These are phyloP conservation scores for Urocitellus parryii DNA, from an alignment of 2,113 vertebrate species.

Conservation along the genomic window DNA sequence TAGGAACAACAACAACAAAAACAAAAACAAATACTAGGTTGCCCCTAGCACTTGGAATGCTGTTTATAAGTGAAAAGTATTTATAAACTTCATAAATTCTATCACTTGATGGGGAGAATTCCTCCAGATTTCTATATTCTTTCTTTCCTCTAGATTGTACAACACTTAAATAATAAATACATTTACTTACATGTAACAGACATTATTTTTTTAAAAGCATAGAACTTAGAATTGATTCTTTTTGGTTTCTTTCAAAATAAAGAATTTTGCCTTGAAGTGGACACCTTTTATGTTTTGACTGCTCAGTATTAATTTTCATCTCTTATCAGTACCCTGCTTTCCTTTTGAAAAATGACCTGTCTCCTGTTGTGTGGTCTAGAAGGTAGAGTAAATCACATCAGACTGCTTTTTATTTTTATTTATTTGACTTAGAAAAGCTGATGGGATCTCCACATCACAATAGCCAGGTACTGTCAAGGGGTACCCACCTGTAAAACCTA, in stretches of 20 bases:
- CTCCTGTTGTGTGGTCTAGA: background rate
- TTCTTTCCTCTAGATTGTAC: background rate
- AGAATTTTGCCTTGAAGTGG: background rate
- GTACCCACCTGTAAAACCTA: background rate
- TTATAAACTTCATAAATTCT: background rate
- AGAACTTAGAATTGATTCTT: background rate
- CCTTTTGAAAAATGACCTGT: background rate
- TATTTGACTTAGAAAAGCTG: background rate
- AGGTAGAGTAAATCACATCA: background rate
- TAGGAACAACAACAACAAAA: background rate
- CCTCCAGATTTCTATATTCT: background rate
- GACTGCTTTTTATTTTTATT: background rate
- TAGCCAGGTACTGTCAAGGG: background rate
- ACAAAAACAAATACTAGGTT: background rate
- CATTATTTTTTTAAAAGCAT: background rate
- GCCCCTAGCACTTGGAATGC: background rate
- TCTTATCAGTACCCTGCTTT: background rate
- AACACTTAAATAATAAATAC: background rate
- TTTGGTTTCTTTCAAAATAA: background rate
- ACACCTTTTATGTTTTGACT: constrained; percentile 7
- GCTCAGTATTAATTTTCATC: background rate
- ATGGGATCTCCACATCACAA: background rate
- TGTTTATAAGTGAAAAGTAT: background rate
- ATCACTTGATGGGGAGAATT: background rate
- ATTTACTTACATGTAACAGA: background rate